Conservation (phyloP, 2,113 vertebrate species). For the Epinephelus moara region DNA sequence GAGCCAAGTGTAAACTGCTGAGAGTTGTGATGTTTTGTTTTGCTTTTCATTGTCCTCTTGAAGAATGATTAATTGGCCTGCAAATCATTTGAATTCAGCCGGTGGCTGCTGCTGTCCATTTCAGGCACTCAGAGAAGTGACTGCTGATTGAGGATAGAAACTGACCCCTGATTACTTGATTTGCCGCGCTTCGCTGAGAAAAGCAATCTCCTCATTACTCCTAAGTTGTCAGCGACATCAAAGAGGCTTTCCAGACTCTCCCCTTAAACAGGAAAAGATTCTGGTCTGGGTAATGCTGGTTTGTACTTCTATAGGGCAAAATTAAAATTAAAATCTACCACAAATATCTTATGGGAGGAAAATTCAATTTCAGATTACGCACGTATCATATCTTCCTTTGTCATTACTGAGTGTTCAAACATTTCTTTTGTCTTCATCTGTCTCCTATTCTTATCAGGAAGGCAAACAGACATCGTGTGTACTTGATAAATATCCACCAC, state of each 20-base stretch:
- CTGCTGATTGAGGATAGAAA: slow-evolving; percentile 51
- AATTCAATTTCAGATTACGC: slow-evolving; percentile 33
- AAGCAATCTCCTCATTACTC: slow-evolving; percentile 59
- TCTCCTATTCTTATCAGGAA: slow-evolving; percentile 39
- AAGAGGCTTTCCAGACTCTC: slow-evolving; percentile 35
- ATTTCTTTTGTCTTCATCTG: slow-evolving; percentile 37
- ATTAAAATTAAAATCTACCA: slow-evolving; percentile 31
- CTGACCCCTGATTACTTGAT: slow-evolving; percentile 60
- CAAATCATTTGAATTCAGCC: slow-evolving; percentile 48
- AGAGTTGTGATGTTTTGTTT: slow-evolving; percentile 36
- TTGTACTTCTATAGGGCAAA: slow-evolving; percentile 37
- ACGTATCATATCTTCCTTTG: slow-evolving; percentile 30
- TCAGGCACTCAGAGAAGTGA: slow-evolving; percentile 35
- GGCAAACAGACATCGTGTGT: slow-evolving; percentile 29
- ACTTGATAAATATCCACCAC: slow-evolving; percentile 40
- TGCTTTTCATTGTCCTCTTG: slow-evolving; percentile 26
- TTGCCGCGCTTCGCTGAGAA: slow-evolving; percentile 34
- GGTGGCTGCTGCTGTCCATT: slow-evolving; percentile 33
- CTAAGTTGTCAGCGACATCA: slow-evolving; percentile 44
- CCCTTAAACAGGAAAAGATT: slow-evolving; percentile 26
- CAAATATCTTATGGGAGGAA: slow-evolving; percentile 39
- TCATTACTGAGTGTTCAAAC: slow-evolving; percentile 45
- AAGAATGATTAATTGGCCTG: slow-evolving; percentile 40
- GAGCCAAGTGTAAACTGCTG: neutral
- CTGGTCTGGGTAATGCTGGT: neutral